Base-by-base conservation (phyloP, 2,888 invertebrate genomes). In the Anoplius nigerrimus region DNA sequence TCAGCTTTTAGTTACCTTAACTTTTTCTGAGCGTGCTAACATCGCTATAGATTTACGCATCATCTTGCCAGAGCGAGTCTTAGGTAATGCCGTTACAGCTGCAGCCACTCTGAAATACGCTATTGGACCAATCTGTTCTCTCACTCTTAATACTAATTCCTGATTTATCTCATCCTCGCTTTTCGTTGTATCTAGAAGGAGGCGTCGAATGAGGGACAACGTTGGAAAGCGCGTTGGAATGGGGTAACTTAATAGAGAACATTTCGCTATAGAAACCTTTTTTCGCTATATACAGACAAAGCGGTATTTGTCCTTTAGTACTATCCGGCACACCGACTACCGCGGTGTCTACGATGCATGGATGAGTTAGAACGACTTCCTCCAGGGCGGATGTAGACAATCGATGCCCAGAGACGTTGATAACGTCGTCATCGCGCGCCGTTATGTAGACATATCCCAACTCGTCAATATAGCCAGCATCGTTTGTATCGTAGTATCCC, bases 401-500 rank as follows among this genome's bases (percentile, higher is more conserved):
- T 60, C 98, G 91, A 87, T 98, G 98, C 0, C 98, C 98, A 0
- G 98, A 96, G 0, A 98, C 98, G 87, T 98, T 98, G 81, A 98
- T 98, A 69, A 97, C 95, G 89, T 98, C 98, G 89, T 98, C 98
- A 69, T 96, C 97, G 42, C 98, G 91, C 0, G 97, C 95, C 59
- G 97, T 95, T 15, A 98, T 96, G 89, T 94, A 96, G 1, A 98
- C 91, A 63, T 95, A 95, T 0, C 97, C 97, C 75, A 94, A 92
- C 62, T 94, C 92, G 84, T 97, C 96, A 65, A 93, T 91, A 88
- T 94, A 96, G 0, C 98, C 98, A 0, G 97, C 97, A 86, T 98
- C 98, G 95, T 97, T 97, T 0, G 98, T 98, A 84, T 98, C 97
- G 85, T 98, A 97, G 88, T 93, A 96, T 2, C 95, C 96, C 95